A percentile compares a stretch with the other conserved stretches of the same genome.
These are phyloP conservation scores for Brevipalpus yothersi DNA, from an alignment of 1,140 invertebrate genomes.

Conservation along the genomic window DNA sequence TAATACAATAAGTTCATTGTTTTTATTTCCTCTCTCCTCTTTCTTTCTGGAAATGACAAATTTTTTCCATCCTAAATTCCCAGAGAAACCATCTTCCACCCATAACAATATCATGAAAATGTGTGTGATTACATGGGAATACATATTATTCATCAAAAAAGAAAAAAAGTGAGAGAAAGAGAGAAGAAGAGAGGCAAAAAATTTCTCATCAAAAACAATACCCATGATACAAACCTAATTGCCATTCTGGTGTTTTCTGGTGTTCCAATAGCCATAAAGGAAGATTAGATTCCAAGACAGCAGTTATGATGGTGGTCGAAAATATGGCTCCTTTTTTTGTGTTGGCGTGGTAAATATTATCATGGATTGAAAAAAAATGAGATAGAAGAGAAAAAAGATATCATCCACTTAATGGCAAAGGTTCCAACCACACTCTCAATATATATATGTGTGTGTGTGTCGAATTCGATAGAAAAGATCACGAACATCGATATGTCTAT, in stretches of 20 bases:
- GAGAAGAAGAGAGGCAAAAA: too few relatives aligned
- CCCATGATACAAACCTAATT: slow-evolving; percentile 26
- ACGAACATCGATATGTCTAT: too few relatives aligned
- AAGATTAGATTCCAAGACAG: slow-evolving; percentile 50
- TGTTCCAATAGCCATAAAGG: slow-evolving; percentile 49
- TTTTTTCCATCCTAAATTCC: too few relatives aligned
- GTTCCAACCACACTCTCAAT: background rate
- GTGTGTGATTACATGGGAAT: too few relatives aligned
- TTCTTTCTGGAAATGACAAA: too few relatives aligned
- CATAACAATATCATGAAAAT: background rate
- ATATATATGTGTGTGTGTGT: background rate
- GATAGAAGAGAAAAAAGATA: background rate
- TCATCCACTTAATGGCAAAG: background rate
- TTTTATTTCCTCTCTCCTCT: too few relatives aligned
- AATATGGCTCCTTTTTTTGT: slow-evolving; percentile 35
- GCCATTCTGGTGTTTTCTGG: slow-evolving; percentile 29
- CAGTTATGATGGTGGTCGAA: slow-evolving; percentile 46
- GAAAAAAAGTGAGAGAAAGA: too few relatives aligned
- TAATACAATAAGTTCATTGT: too few relatives aligned
- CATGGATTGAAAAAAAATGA: background rate
- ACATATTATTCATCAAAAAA: background rate
- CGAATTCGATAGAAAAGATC: too few relatives aligned
- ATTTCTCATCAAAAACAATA: background rate
- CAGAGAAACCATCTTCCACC: background rate
- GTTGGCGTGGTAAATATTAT: slow-evolving; percentile 2